phyloP scores from a whole-genome alignment of 2,888 invertebrate genomes.

The Calliphora vomitoria region DNA sequence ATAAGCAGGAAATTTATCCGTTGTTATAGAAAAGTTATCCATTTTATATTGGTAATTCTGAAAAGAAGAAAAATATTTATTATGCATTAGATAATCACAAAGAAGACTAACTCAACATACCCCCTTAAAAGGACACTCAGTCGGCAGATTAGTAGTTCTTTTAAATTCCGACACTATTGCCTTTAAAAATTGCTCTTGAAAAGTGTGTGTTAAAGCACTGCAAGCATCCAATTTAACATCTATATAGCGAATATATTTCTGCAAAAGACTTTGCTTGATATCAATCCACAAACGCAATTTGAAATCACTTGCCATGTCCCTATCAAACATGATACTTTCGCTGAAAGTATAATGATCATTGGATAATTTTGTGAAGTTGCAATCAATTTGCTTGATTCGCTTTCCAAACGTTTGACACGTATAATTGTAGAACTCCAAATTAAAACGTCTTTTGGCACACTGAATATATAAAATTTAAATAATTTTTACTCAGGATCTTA shows the following conservation, averaged over 20 bases:
- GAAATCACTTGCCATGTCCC: not conserved
- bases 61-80: not conserved
- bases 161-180: not conserved
- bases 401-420: not conserved
- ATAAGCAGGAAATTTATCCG: not conserved
- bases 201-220: not conserved
- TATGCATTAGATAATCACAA: not conserved
- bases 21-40: constrained; percentile 1
- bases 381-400: not conserved
- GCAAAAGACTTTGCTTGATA: not conserved
- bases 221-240: constrained; percentile 13
- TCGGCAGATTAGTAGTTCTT: not conserved
- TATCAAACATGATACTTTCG: not conserved
- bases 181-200: not conserved
- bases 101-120: not conserved
- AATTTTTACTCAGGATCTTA: too few species aligned
- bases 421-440: not conserved
- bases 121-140: not conserved
- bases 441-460: not conserved
- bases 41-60: constrained; percentile 15
- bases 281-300: constrained; percentile 12
- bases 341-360: not conserved
- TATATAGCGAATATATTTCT: not conserved
- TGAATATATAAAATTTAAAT: not conserved
- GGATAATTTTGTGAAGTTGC: not conserved